These are phyloP conservation scores for Neopelma chrysocephalum DNA, from an alignment of 2,797 vertebrate species.

Conservation along the genomic window DNA sequence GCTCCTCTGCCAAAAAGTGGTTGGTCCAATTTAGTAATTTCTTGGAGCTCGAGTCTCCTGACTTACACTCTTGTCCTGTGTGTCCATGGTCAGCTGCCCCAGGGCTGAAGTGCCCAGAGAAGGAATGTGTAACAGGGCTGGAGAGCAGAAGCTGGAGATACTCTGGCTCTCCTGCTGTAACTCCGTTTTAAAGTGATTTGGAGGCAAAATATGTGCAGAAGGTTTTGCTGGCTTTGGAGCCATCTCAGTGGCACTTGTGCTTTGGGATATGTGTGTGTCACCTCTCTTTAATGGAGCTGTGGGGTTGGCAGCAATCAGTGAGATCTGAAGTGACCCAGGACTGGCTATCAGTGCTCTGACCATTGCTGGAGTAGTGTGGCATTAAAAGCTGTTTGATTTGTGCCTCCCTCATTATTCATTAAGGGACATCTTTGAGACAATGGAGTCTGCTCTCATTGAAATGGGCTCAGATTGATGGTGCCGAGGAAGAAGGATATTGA, in stretches of 20 bases:
- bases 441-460: not conserved
- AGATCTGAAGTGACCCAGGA: not conserved
- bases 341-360: not conserved
- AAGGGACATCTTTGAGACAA: not conserved
- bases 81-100: rapidly evolving
- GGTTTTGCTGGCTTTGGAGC: not conserved
- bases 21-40: not conserved
- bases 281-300: not conserved
- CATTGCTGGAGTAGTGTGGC: not conserved
- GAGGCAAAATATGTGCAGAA: not conserved
- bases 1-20: not conserved
- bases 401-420: slow-evolving; percentile 25
- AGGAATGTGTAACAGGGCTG: not conserved
- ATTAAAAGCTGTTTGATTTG: slow-evolving; percentile 59
- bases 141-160: not conserved
- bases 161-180: not conserved
- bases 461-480: not conserved
- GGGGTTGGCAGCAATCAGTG: not conserved
- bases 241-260: rapidly evolving
- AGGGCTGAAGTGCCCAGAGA: not conserved
- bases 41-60: not conserved
- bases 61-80: not conserved
- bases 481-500: not conserved
- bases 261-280: not conserved
- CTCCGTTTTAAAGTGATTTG: not conserved